These are phyloP conservation scores for Ochotona curzoniae DNA, from an alignment of 2,113 vertebrate genomes.

Conservation along the genomic window DNA sequence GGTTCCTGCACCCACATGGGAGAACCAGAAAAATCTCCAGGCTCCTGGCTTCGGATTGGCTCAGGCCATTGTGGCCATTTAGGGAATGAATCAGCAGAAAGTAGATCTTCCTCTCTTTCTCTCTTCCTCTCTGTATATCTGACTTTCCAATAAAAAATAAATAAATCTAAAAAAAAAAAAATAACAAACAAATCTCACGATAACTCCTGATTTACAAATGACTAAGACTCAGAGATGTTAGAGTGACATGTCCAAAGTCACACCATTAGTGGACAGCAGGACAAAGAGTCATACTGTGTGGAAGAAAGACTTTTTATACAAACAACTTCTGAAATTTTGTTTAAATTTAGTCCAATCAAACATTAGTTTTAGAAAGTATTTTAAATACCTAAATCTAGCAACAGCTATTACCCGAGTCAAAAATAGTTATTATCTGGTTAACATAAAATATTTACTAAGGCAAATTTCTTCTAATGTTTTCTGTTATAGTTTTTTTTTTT, in stretches of 20 bases:
- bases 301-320: not conserved
- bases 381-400: constrained; percentile 34
- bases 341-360: not conserved
- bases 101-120: too few relatives aligned
- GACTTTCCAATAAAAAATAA: too few relatives aligned
- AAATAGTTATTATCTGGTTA: not conserved
- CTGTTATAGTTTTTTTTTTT: not conserved
- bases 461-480: not conserved
- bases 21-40: too few relatives aligned
- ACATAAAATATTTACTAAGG: not conserved
- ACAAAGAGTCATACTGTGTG: not conserved
- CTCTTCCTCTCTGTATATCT: too few relatives aligned
- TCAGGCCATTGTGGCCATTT: too few relatives aligned
- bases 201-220: constrained; percentile 4
- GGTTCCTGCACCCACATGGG: too few relatives aligned
- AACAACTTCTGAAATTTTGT: not conserved
- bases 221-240: not conserved
- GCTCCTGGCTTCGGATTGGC: too few relatives aligned
- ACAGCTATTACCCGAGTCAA: not conserved
- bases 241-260: not conserved
- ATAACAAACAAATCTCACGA: not conserved
- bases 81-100: too few relatives aligned
- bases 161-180: too few relatives aligned
- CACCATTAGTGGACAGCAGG: not conserved
- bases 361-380: constrained; percentile 28